These are phyloP conservation scores for Nebria ingens DNA, from an alignment of 1,140 invertebrate species.

Conservation along the genomic window DNA sequence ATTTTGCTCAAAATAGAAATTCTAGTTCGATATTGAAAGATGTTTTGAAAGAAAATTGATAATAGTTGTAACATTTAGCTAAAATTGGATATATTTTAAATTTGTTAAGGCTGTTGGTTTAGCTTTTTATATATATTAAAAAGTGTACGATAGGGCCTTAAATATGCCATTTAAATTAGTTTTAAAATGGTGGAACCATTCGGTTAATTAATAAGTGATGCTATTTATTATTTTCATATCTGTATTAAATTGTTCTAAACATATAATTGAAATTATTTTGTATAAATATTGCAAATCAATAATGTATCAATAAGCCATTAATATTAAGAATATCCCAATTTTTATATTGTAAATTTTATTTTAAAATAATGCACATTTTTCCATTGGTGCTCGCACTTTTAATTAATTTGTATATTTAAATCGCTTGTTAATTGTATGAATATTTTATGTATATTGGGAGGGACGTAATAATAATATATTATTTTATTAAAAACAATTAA, in stretches of 20 bases:
- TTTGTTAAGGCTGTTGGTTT: neutral
- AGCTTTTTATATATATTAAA: neutral
- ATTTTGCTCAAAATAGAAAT: constrained; percentile 51
- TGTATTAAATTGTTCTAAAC: neutral
- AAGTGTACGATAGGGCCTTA: neutral
- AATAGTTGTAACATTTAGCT: neutral
- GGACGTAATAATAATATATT: constrained; percentile 5
- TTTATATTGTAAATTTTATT: neutral
- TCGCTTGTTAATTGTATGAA: constrained; percentile 3
- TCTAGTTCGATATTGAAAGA: constrained; percentile 59
- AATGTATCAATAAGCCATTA: neutral
- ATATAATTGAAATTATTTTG: neutral
- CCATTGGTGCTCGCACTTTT: neutral
- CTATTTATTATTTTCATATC: constrained; percentile 6
- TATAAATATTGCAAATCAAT: neutral
- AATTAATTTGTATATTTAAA: constrained; percentile 2
- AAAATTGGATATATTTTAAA: neutral
- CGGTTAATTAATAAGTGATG: neutral
- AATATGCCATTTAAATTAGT: too few species aligned
- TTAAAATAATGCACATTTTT: neutral
- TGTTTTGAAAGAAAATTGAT: constrained; percentile 46
- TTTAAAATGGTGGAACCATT: neutral
- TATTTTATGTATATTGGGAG: constrained; percentile 8
- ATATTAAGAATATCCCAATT: neutral
- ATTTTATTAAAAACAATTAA: neutral